Conservation (phyloP, 2,113 vertebrate species). For the Syngnathoides biaculeatus region DNA sequence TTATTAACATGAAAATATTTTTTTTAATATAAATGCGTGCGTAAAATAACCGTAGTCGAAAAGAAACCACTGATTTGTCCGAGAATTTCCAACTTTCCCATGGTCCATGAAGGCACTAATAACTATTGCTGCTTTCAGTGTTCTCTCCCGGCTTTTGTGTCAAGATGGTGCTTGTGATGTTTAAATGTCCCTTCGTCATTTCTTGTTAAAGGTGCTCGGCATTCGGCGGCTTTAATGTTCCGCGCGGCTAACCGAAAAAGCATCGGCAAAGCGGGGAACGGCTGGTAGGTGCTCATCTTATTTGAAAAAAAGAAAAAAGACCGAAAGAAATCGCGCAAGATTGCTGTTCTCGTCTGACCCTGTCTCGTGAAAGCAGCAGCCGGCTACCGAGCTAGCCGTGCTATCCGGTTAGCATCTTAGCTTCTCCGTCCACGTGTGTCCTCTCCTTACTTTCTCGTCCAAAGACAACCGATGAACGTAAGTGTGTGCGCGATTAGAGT, state of each 20-base stretch:
- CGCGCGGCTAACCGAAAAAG: slow-evolving; percentile 73
- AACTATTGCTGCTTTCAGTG: slow-evolving; percentile 28
- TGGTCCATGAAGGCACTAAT: slow-evolving; percentile 22
- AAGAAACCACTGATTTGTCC: background rate
- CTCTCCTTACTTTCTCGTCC: background rate
- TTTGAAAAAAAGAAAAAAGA: slow-evolving; percentile 6
- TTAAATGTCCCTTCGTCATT: slow-evolving; percentile 53
- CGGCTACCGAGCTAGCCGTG: slow-evolving; percentile 37
- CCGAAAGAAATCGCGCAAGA: slow-evolving; percentile 20
- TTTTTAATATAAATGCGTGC: background rate
- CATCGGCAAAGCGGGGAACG: slow-evolving; percentile 76
- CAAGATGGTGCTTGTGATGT: slow-evolving; percentile 64
- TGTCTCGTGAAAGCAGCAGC: slow-evolving; percentile 26
- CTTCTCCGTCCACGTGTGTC: background rate
- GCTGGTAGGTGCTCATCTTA: slow-evolving; percentile 70
- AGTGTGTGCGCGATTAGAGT: background rate
- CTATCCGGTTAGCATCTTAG: slow-evolving; percentile 32
- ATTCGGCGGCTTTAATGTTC: slow-evolving; percentile 76
- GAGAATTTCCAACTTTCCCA: background rate
- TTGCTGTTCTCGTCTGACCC: slow-evolving; percentile 38
- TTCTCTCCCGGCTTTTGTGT: slow-evolving; percentile 45
- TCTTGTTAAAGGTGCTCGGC: slow-evolving; percentile 61
- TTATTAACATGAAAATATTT: background rate
- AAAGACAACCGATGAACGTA: background rate
- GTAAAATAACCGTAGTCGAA: background rate